phyloP scores from a whole-genome alignment of 1,140 invertebrate genomes.

The Bacillus rossius region DNA sequence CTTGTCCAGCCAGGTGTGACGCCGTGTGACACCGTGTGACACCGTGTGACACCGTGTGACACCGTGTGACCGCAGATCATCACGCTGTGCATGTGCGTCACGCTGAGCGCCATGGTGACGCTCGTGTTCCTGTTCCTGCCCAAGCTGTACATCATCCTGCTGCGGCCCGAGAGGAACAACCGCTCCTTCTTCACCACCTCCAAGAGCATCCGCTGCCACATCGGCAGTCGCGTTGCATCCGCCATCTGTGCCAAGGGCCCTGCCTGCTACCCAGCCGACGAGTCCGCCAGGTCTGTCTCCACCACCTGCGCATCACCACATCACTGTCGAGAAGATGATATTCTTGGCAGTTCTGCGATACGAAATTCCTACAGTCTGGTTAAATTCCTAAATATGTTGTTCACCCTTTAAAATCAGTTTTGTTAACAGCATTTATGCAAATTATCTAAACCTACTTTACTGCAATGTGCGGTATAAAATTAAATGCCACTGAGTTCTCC shows the following conservation, averaged over 20 bases:
- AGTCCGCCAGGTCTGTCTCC: constrained; percentile 17
- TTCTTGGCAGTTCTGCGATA: too few species aligned
- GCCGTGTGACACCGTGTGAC: too few species aligned
- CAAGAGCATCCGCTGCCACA: constrained; percentile 73
- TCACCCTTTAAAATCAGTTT: too few species aligned
- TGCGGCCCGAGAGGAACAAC: constrained; percentile 72
- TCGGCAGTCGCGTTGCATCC: constrained; percentile 50
- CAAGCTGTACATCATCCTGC: constrained; percentile 72
- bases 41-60: too few species aligned
- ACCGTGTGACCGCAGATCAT: constrained; percentile 54
- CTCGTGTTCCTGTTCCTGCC: constrained; percentile 71
- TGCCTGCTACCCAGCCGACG: constrained; percentile 9
- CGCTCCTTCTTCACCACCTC: constrained; percentile 71
- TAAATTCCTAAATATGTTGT: too few species aligned
- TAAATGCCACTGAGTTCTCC: too few species aligned
- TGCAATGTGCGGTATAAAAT: too few species aligned
- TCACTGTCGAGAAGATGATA: too few species aligned
- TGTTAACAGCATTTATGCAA: too few species aligned
- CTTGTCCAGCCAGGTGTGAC: too few species aligned
- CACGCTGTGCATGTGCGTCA: constrained; percentile 65
- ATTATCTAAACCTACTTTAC: too few species aligned
- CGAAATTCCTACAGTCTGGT: too few species aligned
- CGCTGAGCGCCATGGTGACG: constrained; percentile 68
- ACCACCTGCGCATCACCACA: not conserved
- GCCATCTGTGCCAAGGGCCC: constrained; percentile 28